phyloP scores from a whole-genome alignment of 2,888 invertebrate species.

The Chromoteleia sp. region DNA sequence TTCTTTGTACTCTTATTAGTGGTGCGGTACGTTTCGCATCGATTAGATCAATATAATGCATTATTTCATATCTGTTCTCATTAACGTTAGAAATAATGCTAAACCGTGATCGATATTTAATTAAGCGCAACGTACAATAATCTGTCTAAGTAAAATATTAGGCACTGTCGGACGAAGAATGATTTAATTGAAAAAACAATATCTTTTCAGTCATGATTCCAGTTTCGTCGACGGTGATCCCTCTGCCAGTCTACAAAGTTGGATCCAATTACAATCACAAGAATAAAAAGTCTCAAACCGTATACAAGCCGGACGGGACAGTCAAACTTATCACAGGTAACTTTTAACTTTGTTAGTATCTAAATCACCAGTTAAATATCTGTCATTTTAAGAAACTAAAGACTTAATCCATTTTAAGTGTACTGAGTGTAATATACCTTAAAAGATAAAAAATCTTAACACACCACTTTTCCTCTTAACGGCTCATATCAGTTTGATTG shows the following conservation, averaged over 20 bases:
- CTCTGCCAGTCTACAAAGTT: slow-evolving; percentile 87
- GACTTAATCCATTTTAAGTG: no score
- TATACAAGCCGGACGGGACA: slow-evolving; percentile 79
- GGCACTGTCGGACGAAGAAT: neutral
- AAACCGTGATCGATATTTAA: slow-evolving; percentile 35
- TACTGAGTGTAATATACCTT: no score
- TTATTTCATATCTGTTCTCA: slow-evolving; percentile 30
- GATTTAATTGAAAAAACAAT: slow-evolving; percentile 13
- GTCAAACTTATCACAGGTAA: slow-evolving; percentile 81
- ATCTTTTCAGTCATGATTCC: slow-evolving; percentile 86
- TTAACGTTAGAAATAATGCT: slow-evolving; percentile 23
- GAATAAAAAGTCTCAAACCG: slow-evolving; percentile 78
- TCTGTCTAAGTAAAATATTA: neutral
- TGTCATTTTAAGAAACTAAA: no score
- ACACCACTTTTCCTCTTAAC: no score
- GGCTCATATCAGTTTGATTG: no score
- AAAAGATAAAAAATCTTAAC: no score
- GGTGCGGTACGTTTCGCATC: slow-evolving; percentile 6
- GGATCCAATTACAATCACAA: slow-evolving; percentile 85
- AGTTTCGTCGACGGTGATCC: slow-evolving; percentile 89
- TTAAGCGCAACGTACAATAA: slow-evolving; percentile 14
- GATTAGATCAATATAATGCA: slow-evolving; percentile 27
- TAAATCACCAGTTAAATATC: no score
- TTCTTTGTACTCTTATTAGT: slow-evolving; percentile 15
- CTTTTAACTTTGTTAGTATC: neutral